A percentile compares a stretch with the other conserved stretches of the same genome.
Conservation (phyloP, 2,888 invertebrate genomes). For the Sarcophaga caerulescens region DNA sequence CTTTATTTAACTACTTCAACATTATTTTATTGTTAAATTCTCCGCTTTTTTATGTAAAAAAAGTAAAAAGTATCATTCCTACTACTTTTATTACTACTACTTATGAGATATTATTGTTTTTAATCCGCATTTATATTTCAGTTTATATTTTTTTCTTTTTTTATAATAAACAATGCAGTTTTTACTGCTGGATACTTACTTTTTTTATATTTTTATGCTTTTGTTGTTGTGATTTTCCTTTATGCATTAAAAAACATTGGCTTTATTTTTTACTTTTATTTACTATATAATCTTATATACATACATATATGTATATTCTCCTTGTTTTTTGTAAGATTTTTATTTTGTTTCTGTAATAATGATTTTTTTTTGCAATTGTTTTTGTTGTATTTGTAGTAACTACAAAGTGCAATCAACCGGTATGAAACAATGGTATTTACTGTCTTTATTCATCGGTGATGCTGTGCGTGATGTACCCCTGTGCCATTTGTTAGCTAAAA, state of each 20-base stretch:
- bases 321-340: constrained; percentile 57
- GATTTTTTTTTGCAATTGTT: constrained; percentile 49
- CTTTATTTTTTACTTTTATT: constrained; percentile 66
- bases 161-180: constrained; percentile 60
- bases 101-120: constrained; percentile 79
- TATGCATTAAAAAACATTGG: constrained; percentile 65
- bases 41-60: constrained; percentile 29
- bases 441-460: constrained; percentile 93
- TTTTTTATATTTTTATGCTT: constrained; percentile 16
- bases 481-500: constrained; percentile 90
- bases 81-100: constrained; percentile 73
- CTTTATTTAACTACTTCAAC: constrained; percentile 55
- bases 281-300: constrained; percentile 3
- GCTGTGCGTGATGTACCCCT: constrained; percentile 90
- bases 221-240: constrained; percentile 34
- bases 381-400: constrained; percentile 83
- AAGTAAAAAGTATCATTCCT: constrained; percentile 35
- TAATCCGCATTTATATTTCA: constrained; percentile 75
- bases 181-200: constrained; percentile 51
- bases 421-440: constrained; percentile 90
- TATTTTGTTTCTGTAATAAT: constrained; percentile 40
- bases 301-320: constrained; percentile 35
- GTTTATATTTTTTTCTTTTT: constrained; percentile 21
- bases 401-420: constrained; percentile 89
- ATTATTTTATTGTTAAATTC: constrained; percentile 56